Conservation (phyloP, 2,888 invertebrate genomes). For the Ochlodes sylvanus region DNA sequence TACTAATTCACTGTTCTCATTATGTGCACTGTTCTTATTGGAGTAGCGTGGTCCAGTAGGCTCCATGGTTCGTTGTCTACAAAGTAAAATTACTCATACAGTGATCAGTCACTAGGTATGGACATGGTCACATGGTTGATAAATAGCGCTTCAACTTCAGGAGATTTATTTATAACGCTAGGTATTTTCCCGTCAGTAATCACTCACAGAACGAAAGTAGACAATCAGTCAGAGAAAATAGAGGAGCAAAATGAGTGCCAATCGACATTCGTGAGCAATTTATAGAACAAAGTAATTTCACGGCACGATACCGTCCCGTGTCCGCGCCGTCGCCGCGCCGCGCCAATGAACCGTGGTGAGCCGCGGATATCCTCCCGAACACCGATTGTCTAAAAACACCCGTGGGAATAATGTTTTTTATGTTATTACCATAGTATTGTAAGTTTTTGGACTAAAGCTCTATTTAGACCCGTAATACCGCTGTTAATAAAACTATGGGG, state of each 20-base stretch:
- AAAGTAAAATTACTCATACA: too few relatives aligned
- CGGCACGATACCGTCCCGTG: constrained; percentile 50
- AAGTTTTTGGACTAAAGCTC: too few relatives aligned
- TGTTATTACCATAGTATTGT: too few relatives aligned
- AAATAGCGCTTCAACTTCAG: neutral
- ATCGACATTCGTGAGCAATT: constrained; percentile 41
- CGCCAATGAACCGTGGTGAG: constrained; percentile 58
- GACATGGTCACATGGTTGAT: neutral
- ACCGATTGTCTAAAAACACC: constrained; percentile 48
- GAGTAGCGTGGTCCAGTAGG: too few relatives aligned
- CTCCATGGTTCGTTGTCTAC: too few relatives aligned
- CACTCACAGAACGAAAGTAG: neutral
- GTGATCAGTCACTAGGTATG: too few relatives aligned
- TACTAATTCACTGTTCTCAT: too few relatives aligned
- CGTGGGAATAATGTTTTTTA: constrained; percentile 44
- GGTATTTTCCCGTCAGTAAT: neutral
- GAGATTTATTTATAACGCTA: neutral
- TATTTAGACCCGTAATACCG: too few relatives aligned
- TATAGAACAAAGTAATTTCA: constrained; percentile 64
- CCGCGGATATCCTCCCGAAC: constrained; percentile 56
- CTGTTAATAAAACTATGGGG: too few relatives aligned
- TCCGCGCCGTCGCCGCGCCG: constrained; percentile 38
- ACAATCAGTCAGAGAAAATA: constrained; percentile 15
- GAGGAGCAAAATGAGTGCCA: constrained; percentile 23
- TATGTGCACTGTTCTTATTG: too few relatives aligned